Conservation (phyloP, 2,113 vertebrate species). For the Ailuropoda melanoleuca region DNA sequence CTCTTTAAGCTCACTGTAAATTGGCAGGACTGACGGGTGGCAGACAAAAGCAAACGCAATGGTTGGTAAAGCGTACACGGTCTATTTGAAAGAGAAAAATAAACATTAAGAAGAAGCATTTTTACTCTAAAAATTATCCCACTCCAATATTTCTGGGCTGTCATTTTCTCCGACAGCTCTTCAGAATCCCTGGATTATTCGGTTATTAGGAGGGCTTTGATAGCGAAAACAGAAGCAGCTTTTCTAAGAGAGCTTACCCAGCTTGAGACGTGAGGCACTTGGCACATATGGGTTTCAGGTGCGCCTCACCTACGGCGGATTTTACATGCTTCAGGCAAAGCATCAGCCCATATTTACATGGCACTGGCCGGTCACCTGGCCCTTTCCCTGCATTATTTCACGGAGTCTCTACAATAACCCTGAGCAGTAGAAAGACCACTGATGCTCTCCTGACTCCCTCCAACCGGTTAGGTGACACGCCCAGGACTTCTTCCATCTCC, state of each 20-base stretch:
- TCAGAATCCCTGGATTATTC: conserved; percentile 15
- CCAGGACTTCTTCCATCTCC: too few relatives aligned
- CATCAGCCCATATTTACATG: background rate
- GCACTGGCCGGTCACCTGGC: background rate
- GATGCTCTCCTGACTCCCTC: background rate
- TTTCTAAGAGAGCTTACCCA: conserved; percentile 28
- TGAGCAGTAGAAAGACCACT: background rate
- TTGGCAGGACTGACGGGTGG: conserved; percentile 88
- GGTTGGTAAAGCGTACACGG: conserved; percentile 88
- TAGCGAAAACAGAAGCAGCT: conserved; percentile 1
- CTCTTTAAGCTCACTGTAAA: conserved; percentile 90
- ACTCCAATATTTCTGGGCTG: background rate
- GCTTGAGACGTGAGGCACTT: background rate
- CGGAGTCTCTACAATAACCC: background rate
- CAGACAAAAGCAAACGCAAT: conserved; percentile 89
- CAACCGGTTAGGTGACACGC: background rate
- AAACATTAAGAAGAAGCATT: conserved; percentile 49
- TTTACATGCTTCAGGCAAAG: background rate
- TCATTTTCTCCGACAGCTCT: background rate
- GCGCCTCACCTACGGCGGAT: background rate
- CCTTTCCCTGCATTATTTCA: background rate
- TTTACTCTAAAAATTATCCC: background rate
- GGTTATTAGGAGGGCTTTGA: conserved; percentile 16
- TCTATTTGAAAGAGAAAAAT: conserved; percentile 83
- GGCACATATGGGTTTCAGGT: background rate